A percentile compares a stretch with the other conserved stretches of the same genome.
Evolutionary conservation across 2,888 invertebrate species (phyloP).

Genomic region (Globia sparganii): DNA sequence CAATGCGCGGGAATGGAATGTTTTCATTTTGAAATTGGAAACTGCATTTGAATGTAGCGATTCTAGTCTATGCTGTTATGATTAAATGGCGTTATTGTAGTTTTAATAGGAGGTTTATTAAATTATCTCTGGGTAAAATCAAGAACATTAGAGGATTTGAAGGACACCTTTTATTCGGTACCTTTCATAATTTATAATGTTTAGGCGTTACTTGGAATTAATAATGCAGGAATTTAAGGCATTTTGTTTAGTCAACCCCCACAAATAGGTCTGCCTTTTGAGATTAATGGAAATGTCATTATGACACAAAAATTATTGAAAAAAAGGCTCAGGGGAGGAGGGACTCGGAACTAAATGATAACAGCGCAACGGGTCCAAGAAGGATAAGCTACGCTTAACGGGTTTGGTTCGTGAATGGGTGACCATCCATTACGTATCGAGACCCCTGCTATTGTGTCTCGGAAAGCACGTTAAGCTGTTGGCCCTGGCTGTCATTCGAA

Average conservation of each 20-base stretch:
- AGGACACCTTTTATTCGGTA: background rate
- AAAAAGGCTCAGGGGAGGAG: no score
- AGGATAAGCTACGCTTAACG: no score
- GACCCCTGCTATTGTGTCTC: no score
- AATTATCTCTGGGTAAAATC: background rate
- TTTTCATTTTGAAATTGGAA: constrained; percentile 37
- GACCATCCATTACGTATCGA: no score
- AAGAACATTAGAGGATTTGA: background rate
- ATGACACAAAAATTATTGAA: background rate
- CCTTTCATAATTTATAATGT: background rate
- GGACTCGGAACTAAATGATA: no score
- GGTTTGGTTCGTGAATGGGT: no score
- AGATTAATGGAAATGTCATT: no score
- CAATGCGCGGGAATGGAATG: constrained; percentile 37
- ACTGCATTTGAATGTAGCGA: constrained; percentile 6
- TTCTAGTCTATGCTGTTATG: background rate
- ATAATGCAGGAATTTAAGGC: background rate
- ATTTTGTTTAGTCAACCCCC: no score
- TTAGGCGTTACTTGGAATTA: background rate
- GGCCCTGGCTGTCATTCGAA: no score
- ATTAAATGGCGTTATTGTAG: background rate
- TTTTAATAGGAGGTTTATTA: background rate
- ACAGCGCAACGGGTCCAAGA: no score
- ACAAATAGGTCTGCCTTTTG: no score
- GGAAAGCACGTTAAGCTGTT: no score